Evolutionary conservation across 30 jellyfish, hydroid and myxozoan genomes (phyloP), one percentile per base, ranked within the genome.

Genomic region (Aurelia sp.): DNA sequence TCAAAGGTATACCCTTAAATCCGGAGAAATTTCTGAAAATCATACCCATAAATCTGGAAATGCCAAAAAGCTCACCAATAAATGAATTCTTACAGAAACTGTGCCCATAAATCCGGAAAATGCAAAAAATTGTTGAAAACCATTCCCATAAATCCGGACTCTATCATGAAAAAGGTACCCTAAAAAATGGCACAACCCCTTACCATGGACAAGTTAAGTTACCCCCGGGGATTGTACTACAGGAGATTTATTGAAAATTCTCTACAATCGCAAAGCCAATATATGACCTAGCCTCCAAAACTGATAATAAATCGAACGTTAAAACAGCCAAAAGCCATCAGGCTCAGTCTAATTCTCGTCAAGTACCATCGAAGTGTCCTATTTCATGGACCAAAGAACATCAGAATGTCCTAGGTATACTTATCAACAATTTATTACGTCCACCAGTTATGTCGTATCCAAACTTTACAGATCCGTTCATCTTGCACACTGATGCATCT

Each of bases 401-500:
- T 31, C 65, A 37, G 23, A 37, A 78, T 22, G 66, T 31, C 21
- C 66, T 78, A 31, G 51, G 62, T n/a, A 23, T 18, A 21, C 84
- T 61, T 18, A 62, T 78, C 61, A 86, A 48, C 7, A n/a, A 19
- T 40, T 18, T 63, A 18, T 18, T 59, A 2, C 6, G 23, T 19
- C 50, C 86, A 30, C 90, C 90, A 75, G 52, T 64, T 4, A 30
- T 86, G 77, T 91, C 90, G 4, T 76, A 62, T 69, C 96, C 96
- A 50, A 65, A 77, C 17, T 78, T 35, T 31, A 10, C 21, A 11
- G 59, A 44, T 11, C 82, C 86, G 21, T 86, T 37, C 55, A 7
- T 75, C 20, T 16, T 86, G 11, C 90, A 76, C 79, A 86, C 90
- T 8, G 85, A 86, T 76, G 96, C 86, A 8, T 69, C 88, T 4